phyloP scores from a whole-genome alignment of 1,140 invertebrate species.

The Cyclina sinensis region DNA sequence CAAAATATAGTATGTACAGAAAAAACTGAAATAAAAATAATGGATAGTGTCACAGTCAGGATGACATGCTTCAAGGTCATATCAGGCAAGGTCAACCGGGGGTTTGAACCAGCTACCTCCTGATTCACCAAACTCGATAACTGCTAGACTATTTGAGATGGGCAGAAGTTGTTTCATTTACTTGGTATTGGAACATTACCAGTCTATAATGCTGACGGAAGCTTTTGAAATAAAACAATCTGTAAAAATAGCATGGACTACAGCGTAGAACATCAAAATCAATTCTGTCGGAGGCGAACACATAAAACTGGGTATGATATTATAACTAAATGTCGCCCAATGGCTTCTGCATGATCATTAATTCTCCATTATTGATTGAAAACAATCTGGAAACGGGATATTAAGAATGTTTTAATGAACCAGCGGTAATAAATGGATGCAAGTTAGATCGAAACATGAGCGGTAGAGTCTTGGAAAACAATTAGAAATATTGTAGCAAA shows the following conservation, averaged over 20 bases:
- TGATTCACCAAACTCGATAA: no score
- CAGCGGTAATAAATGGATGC: background rate
- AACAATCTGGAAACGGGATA: constrained; percentile 33
- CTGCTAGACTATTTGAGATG: no score
- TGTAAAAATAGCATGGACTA: background rate
- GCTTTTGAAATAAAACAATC: background rate
- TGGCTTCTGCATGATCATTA: constrained; percentile 19
- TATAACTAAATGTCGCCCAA: constrained; percentile 23
- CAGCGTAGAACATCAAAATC: constrained; percentile 3
- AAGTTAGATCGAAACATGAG: background rate
- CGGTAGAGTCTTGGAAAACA: no score
- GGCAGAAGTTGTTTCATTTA: no score
- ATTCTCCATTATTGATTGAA: constrained; percentile 47
- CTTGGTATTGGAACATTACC: no score
- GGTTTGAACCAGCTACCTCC: no score
- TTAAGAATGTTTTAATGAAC: constrained; percentile 34
- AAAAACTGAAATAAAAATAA: no score
- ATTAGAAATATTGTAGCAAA: no score
- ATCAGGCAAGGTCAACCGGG: no score
- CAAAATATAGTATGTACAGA: no score
- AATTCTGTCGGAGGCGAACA: constrained; percentile 17
- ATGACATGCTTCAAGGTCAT: no score
- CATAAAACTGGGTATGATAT: constrained; percentile 38
- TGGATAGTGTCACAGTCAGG: no score
- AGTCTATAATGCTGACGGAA: background rate